Evolutionary conservation across 2,888 invertebrate genomes (phyloP).

Genomic region (Cinara cedri): DNA sequence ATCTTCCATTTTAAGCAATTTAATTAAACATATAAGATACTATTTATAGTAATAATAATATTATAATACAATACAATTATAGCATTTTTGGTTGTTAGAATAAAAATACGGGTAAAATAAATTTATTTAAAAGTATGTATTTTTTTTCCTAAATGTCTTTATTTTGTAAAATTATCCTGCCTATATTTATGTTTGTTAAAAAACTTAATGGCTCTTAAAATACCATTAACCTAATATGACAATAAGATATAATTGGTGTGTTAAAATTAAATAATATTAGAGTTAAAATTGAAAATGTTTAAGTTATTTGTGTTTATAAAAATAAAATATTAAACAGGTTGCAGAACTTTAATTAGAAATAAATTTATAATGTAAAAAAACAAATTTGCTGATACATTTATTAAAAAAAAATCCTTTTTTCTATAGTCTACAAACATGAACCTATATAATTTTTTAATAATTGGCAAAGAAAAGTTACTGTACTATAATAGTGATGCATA

Average conservation of each 20-base stretch:
- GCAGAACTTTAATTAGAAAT: too few species aligned
- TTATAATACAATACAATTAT: slow-evolving; percentile 27
- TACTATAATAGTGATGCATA: too few species aligned
- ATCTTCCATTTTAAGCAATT: slow-evolving; percentile 51
- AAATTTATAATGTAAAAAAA: too few species aligned
- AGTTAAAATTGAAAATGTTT: slow-evolving; percentile 25
- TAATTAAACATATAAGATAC: slow-evolving; percentile 44
- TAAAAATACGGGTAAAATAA: slow-evolving; percentile 53
- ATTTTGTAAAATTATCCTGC: slow-evolving; percentile 17
- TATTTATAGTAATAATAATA: slow-evolving; percentile 38
- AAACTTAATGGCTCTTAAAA: slow-evolving; percentile 11
- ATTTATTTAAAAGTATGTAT: slow-evolving; percentile 24
- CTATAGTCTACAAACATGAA: too few species aligned
- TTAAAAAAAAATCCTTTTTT: too few species aligned
- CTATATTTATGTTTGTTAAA: slow-evolving; percentile 43
- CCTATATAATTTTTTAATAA: too few species aligned
- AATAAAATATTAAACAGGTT: background rate
- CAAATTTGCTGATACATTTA: too few species aligned
- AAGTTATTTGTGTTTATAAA: slow-evolving; percentile 35
- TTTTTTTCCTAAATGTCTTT: slow-evolving; percentile 7
- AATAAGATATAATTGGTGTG: slow-evolving; percentile 39
- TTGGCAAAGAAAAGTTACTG: too few species aligned
- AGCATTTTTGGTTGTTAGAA: slow-evolving; percentile 51
- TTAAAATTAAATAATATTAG: background rate
- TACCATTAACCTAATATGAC: slow-evolving; percentile 33